Base-by-base conservation (phyloP, 2,888 invertebrate genomes). In the Noctua comes region DNA sequence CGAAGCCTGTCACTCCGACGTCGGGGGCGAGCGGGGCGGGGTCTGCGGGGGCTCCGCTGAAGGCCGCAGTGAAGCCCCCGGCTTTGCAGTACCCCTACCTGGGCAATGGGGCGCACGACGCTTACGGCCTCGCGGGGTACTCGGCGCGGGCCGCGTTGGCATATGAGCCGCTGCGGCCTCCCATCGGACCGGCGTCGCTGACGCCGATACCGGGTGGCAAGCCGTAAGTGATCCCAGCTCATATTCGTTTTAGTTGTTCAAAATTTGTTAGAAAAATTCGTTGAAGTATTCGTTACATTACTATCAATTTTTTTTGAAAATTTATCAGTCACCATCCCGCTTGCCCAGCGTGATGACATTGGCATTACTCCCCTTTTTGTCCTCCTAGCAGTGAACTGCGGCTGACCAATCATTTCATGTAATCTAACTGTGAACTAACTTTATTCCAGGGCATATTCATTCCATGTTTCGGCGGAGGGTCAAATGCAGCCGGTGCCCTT, bases 401-500 rank as follows among this genome's bases (percentile, higher is more conserved):
- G 87, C 87, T 84, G 73, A 57, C 13, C 40, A 65, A 43, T 36
- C 27, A 31, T 36, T 43, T 62, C 68, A n/a, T 65, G 7, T 24
- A 1, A 71, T 27, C 48, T 87, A 69, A 84, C 48, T 21, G 36
- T 68, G 40, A 27, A 11, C 86, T 16, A 7, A 18, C 13, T 79
- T 77, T 73, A 46, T 83, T 80, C 27, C 97, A 99, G 99, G 87
- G 99, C 99, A 11, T 99, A 99, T 96, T 99, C 99, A 89, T 99
- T 99, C 97, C 99, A 99, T 96, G 98, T 99, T 91, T 98, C 98
- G 83, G 98, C 98, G 82, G 98, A 99, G 92, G 98, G 98, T 48
- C 98, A 98, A 93, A 98, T 98, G 97, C 98, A 98, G 95, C 99
- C 99, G 72, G 99, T 99, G 89, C 99, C 99, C 80, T 99, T 99